Base-by-base conservation (phyloP, 2,888 invertebrate genomes). In the Drosophila demipolita region DNA sequence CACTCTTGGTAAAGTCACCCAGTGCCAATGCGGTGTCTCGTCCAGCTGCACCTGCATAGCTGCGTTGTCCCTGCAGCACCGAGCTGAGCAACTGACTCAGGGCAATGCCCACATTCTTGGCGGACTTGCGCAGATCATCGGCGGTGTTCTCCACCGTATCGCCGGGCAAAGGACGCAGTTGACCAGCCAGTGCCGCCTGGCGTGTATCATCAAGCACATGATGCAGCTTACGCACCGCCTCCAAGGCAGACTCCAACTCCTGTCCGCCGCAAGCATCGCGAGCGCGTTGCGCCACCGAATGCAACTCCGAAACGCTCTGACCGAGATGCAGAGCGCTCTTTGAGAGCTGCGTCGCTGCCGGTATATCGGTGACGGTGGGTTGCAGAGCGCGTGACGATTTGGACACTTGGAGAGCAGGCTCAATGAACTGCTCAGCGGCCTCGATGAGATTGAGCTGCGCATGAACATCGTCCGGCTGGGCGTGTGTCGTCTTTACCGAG, bases 21-120 rank as follows among this genome's bases (percentile, higher is more conserved):
- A 98, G 93, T 7, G 96, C 95, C 77, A 96, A 94, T 0, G 97
- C 97, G 0, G 97, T 97, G 83, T 97, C 97, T 33, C 96, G 94
- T 0, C 97, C 97, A 2, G 97, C 97, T 75, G 96, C 95, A 5
- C 96, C 96, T 0, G 97, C 97, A 86, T 97, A 97, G 82, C 95
- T 95, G 69, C 96, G 95, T 92, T 98, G 97, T 6, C 96, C 96
- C 92, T 96, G 96, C 15, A 97, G 95, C 23, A 97, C 97, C 1
- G 97, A 97, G 20, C 97, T 97, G 61, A 98, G 94, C 66, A 99
- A 94, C 91, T 97, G 97, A 6, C 98, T 97, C 87, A 98, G 95
- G 45, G 96, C 95, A 57, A 97, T 96, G 60, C 97, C 97, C 0
- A 98, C 97, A 52, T 95, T 95, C 92, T 98, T 98, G 2, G 94